Percentiles rank a stretch among this genome's conserved stretches.
Evolutionary conservation across 2,888 invertebrate genomes (phyloP).

Genomic region (Drosophila leonis): DNA sequence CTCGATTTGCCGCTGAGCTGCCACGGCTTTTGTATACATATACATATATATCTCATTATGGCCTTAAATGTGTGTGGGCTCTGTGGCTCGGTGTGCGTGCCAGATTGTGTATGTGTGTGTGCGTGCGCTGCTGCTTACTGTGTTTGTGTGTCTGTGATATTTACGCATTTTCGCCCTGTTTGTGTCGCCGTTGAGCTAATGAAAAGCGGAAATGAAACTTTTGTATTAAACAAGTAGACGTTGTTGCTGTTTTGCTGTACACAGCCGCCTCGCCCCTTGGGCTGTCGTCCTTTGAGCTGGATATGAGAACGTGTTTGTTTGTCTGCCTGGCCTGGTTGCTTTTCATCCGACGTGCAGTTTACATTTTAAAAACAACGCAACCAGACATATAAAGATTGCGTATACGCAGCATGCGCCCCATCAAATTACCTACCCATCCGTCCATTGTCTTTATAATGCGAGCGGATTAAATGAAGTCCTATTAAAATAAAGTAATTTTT

Average conservation of each 20-base stretch:
- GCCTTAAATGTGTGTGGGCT: constrained; percentile 58
- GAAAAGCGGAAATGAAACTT: constrained; percentile 81
- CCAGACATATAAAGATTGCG: constrained; percentile 59
- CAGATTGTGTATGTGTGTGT: constrained; percentile 24
- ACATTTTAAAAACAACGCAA: constrained; percentile 56
- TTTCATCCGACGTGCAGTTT: constrained; percentile 61
- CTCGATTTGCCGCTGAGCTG: constrained; percentile 70
- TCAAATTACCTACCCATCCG: constrained; percentile 63
- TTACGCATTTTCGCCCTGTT: constrained; percentile 74
- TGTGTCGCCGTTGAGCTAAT: constrained; percentile 78
- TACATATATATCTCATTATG: constrained; percentile 71
- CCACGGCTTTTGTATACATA: constrained; percentile 62
- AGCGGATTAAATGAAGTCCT: constrained; percentile 79
- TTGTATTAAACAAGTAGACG: constrained; percentile 74
- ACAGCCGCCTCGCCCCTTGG: neutral
- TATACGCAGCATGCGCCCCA: constrained; percentile 67
- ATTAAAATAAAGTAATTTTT: constrained; percentile 79
- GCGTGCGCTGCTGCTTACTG: neutral
- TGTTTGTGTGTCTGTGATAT: constrained; percentile 50
- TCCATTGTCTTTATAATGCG: constrained; percentile 60
- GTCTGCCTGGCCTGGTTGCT: constrained; percentile 39
- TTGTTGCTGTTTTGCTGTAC: constrained; percentile 32
- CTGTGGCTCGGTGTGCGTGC: constrained; percentile 17
- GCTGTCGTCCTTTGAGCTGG: constrained; percentile 12
- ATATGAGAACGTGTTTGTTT: constrained; percentile 59